Conservation (phyloP, 2,113 vertebrate genomes). For the Ahaetulla prasina region DNA sequence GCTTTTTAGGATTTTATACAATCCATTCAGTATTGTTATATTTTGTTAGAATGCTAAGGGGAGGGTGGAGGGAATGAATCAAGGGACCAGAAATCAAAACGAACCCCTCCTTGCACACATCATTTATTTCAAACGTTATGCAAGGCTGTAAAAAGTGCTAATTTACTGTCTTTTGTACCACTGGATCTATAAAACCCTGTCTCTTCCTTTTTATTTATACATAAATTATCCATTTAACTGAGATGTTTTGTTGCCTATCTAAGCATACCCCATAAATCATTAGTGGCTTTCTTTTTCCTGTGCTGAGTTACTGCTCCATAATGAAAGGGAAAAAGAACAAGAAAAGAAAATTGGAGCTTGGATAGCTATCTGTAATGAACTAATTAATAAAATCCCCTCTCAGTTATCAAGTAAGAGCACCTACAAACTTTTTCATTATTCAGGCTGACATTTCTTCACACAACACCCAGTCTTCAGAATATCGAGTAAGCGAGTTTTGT, state of each 20-base stretch:
- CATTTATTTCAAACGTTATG: not conserved
- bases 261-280: not conserved
- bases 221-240: not conserved
- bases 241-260: not conserved
- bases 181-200: not conserved
- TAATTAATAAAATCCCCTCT: slow-evolving; percentile 12
- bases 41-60: not conserved
- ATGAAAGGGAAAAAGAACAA: not conserved
- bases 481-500: slow-evolving; percentile 26
- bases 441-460: not conserved
- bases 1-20: not conserved
- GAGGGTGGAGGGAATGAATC: not conserved
- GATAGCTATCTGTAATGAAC: slow-evolving; percentile 2
- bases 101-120: not conserved
- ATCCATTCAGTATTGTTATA: not conserved
- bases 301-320: not conserved
- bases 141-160: not conserved
- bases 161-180: not conserved
- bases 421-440: slow-evolving; percentile 1
- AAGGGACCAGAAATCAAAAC: not conserved
- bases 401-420: not conserved
- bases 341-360: not conserved
- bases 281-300: not conserved
- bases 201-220: not conserved
- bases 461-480: not conserved